Evolutionary conservation across 1,140 invertebrate species (phyloP), one percentile per base, ranked within the genome.

Genomic region (Metaphire vulgaris): DNA sequence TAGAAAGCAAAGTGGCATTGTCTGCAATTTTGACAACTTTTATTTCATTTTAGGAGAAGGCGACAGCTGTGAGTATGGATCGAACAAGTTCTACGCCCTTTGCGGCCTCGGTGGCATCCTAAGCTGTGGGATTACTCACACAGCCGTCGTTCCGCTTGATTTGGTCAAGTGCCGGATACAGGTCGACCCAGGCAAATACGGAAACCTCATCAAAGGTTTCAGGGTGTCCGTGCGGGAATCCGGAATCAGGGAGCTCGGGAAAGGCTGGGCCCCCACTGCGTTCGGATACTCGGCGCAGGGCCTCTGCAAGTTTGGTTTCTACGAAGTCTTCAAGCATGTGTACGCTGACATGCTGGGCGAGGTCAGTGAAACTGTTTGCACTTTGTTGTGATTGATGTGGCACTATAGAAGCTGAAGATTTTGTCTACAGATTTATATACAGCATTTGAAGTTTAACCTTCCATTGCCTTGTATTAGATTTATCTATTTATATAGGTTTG

Each of bases 161-260:
- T 89, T 99, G 85, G 96, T 99, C 41, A 99, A 99, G 89, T 99
- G 97, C 87, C 91, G 98, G 82, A 92, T 99, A 79, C 97, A 99
- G 89, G 96, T 56, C 41, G 21, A 56, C 21, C 41, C 41, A 12
- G 41, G 21, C 72, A 78, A 78, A 33, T 78, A 77, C 66, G 73
- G 72, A 33, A 75, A 79, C 72, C 82, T 87, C 69, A 30, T 84
- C 34, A 81, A 83, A 77, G 86, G 86, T 26, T 87, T 87, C 75
- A 83, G 78, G 77, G 79, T 87, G 2, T 83, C 86, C 12, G 30
- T 87, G 12, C 78, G 78, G 32, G 98, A 99, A 88, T 96, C 96
- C 87, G 98, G 98, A 79, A 81, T 90, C 0, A 88, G 90, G 75
- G 96, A 72, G 73, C 88, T 99, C 69, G 93, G 89, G 26, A 94